A percentile compares a stretch with the other conserved stretches of the same genome.
Conservation (phyloP, 1,140 invertebrate species). For the Drosophila busckii region DNA sequence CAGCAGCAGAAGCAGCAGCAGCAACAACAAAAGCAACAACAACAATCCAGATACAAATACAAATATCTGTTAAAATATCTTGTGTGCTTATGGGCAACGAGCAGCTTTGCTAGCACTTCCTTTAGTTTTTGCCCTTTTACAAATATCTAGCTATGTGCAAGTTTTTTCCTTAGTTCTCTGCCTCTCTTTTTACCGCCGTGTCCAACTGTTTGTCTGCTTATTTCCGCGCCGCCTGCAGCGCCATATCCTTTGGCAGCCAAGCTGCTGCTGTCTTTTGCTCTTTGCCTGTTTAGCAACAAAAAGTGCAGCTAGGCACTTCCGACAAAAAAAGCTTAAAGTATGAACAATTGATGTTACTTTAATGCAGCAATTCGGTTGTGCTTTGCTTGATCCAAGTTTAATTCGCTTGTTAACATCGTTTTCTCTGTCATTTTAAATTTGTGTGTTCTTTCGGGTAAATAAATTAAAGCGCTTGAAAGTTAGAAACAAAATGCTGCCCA, state of each 20-base stretch:
- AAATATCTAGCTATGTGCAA: no score
- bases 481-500: slow-evolving; percentile 31
- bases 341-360: slow-evolving; percentile 15
- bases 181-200: slow-evolving; percentile 3
- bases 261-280: background rate
- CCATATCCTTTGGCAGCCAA: slow-evolving; percentile 15
- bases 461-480: no score
- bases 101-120: slow-evolving; percentile 23
- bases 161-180: slow-evolving; percentile 2
- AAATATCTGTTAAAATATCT: slow-evolving; percentile 20
- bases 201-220: slow-evolving; percentile 26
- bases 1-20: slow-evolving; percentile 3
- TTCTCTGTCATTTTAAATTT: no score
- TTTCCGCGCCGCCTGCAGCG: slow-evolving; percentile 27
- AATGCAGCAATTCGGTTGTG: background rate
- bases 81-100: slow-evolving; percentile 41
- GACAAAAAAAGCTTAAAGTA: slow-evolving; percentile 12
- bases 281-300: background rate
- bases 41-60: background rate
- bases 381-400: no score
- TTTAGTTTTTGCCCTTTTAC: background rate
- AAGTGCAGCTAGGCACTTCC: no score
- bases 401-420: slow-evolving; percentile 1
- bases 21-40: background rate
- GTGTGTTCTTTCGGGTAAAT: no score